phyloP scores from a whole-genome alignment of 2,113 vertebrate genomes.

The Lepidothrix coronata region DNA sequence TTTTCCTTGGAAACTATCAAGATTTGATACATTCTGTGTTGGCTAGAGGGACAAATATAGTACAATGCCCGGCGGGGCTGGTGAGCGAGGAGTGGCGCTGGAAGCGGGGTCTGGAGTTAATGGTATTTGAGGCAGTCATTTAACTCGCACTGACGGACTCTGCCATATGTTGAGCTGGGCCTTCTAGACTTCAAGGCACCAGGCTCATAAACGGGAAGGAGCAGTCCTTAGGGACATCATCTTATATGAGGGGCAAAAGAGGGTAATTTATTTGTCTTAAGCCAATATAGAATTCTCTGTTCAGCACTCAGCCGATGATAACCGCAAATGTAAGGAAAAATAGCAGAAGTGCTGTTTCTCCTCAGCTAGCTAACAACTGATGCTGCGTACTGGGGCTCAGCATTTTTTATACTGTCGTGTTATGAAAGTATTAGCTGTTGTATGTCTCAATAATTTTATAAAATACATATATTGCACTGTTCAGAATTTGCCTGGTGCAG shows the following conservation, averaged over 20 bases:
- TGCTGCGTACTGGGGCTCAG: neutral
- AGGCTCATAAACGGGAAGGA: conserved; percentile 14
- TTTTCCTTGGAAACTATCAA: neutral
- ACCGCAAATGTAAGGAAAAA: neutral
- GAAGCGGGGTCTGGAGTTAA: neutral
- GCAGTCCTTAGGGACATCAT: conserved; percentile 13
- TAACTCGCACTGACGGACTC: neutral
- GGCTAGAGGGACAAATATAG: neutral
- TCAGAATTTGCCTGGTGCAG: neutral
- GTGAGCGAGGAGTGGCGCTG: neutral
- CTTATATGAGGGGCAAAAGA: neutral
- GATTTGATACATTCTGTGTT: neutral
- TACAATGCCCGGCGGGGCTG: neutral
- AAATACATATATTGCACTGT: fast-evolving
- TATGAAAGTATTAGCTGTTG: neutral
- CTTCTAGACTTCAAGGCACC: conserved; percentile 39
- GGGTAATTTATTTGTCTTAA: neutral
- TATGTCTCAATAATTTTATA: neutral
- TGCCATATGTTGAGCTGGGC: conserved; percentile 22
- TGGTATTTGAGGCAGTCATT: conserved; percentile 2
- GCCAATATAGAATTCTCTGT: neutral
- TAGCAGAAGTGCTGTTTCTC: neutral
- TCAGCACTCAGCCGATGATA: neutral
- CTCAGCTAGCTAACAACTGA: neutral
- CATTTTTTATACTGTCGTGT: neutral